These are phyloP conservation scores for Phaenicophaeus curvirostris DNA, from an alignment of 2,797 vertebrate genomes.

Conservation along the genomic window DNA sequence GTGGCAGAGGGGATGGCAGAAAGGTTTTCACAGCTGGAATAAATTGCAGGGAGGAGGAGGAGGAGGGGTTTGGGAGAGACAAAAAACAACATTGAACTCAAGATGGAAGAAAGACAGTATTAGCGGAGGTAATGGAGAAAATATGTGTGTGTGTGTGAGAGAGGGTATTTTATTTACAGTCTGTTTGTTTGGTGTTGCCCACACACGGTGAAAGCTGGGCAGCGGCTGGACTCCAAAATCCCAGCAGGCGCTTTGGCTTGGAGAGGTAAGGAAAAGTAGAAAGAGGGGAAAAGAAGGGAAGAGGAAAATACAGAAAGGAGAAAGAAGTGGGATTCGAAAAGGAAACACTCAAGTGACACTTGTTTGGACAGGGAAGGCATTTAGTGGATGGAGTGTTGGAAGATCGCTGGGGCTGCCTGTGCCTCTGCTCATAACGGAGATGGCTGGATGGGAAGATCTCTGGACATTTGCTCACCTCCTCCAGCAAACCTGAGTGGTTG, in stretches of 20 bases:
- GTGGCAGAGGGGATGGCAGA: constrained; percentile 81
- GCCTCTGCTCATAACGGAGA: not conserved
- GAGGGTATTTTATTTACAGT: constrained; percentile 61
- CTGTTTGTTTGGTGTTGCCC: constrained; percentile 72
- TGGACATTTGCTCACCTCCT: not conserved
- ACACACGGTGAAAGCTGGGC: constrained; percentile 60
- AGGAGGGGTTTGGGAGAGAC: constrained; percentile 76
- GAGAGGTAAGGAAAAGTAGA: not conserved
- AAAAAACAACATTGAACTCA: constrained; percentile 82
- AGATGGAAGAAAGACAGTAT: constrained; percentile 78
- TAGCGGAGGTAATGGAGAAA: constrained; percentile 80
- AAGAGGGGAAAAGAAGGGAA: not conserved
- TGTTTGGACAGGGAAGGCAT: not conserved
- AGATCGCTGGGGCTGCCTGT: not conserved
- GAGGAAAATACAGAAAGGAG: not conserved
- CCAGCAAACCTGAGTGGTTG: not conserved
- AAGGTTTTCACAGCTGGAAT: constrained; percentile 89
- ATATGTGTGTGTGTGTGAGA: constrained; percentile 71
- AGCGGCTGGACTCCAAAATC: constrained; percentile 52
- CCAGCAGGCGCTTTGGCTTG: constrained; percentile 32
- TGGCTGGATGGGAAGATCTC: not conserved
- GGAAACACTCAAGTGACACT: not conserved
- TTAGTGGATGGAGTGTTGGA: not conserved
- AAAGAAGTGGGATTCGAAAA: not conserved
- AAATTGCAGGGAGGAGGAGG: constrained; percentile 79